Evolutionary conservation across 2,888 invertebrate species (phyloP).

Genomic region (Lapara coniferarum): DNA sequence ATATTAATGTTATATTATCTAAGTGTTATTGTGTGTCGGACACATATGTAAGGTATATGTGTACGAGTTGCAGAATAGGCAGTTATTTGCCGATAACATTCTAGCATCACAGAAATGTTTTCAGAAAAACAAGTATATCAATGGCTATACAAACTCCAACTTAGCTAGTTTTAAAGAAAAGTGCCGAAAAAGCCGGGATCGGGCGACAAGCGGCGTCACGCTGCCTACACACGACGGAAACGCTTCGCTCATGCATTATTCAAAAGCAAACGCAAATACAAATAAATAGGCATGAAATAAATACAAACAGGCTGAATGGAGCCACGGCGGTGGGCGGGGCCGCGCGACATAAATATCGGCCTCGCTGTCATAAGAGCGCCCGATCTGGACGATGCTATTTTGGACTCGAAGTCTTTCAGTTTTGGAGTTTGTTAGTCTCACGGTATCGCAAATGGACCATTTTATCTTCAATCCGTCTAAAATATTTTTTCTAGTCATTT

Average conservation of each 20-base stretch:
- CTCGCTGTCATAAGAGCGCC: constrained; percentile 76
- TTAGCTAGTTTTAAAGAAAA: constrained; percentile 40
- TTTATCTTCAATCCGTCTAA: neutral
- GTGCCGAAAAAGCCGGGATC: constrained; percentile 53
- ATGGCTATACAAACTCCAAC: constrained; percentile 8
- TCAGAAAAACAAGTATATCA: neutral
- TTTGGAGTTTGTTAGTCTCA: neutral
- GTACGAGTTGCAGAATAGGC: no score
- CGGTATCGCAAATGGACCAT: neutral
- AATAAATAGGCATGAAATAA: constrained; percentile 83
- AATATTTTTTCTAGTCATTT: neutral
- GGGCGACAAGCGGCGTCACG: constrained; percentile 72
- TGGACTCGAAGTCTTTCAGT: constrained; percentile 57
- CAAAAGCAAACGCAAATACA: constrained; percentile 81
- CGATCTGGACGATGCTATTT: constrained; percentile 76
- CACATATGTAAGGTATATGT: no score
- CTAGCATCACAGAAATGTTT: neutral
- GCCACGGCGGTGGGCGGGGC: constrained; percentile 80
- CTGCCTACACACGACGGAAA: constrained; percentile 83
- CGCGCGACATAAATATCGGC: constrained; percentile 80
- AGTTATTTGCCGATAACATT: neutral
- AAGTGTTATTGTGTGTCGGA: neutral
- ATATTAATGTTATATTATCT: neutral
- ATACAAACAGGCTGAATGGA: constrained; percentile 83
- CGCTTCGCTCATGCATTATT: constrained; percentile 81